Percentiles rank a stretch among this genome's conserved stretches.
Evolutionary conservation across 2,888 invertebrate species (phyloP).

Genomic region (Euphydryas editha): DNA sequence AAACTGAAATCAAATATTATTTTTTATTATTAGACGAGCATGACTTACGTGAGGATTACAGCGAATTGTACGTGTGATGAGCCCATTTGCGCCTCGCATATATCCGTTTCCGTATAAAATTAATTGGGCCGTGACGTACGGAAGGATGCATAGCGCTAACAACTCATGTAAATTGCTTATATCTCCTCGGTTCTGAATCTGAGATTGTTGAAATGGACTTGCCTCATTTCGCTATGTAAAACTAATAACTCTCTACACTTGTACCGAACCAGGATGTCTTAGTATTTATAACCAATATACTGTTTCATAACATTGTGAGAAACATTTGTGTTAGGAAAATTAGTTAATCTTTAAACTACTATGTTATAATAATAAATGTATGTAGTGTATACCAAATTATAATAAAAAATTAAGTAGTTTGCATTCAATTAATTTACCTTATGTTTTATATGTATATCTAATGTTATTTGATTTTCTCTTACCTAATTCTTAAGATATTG

Average conservation of each 20-base stretch:
- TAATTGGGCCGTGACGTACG: slow-evolving; percentile 78
- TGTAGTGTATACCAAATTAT: too few species aligned
- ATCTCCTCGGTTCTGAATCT: slow-evolving; percentile 45
- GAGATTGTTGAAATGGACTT: slow-evolving; percentile 47
- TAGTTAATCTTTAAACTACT: too few species aligned
- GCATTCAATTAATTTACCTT: too few species aligned
- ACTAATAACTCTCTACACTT: slow-evolving; percentile 34
- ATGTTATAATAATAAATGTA: too few species aligned
- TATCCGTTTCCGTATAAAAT: slow-evolving; percentile 81
- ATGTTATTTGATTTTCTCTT: too few species aligned
- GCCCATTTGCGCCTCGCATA: slow-evolving; percentile 73
- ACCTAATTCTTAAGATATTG: too few species aligned
- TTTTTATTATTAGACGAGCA: slow-evolving; percentile 18
- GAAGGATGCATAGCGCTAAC: slow-evolving; percentile 78
- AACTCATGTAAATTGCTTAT: slow-evolving; percentile 76
- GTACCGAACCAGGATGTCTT: slow-evolving; percentile 23
- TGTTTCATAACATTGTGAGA: neutral
- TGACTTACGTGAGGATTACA: slow-evolving; percentile 41
- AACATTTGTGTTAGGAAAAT: too few species aligned
- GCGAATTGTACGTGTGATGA: slow-evolving; percentile 70
- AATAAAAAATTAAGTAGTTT: too few species aligned
- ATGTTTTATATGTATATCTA: too few species aligned
- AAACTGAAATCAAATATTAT: neutral
- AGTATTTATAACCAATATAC: slow-evolving; percentile 29
- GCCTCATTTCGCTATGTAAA: slow-evolving; percentile 40